These are phyloP conservation scores for Lithophane ornitopus DNA, from an alignment of 2,888 invertebrate species.

Conservation along the genomic window DNA sequence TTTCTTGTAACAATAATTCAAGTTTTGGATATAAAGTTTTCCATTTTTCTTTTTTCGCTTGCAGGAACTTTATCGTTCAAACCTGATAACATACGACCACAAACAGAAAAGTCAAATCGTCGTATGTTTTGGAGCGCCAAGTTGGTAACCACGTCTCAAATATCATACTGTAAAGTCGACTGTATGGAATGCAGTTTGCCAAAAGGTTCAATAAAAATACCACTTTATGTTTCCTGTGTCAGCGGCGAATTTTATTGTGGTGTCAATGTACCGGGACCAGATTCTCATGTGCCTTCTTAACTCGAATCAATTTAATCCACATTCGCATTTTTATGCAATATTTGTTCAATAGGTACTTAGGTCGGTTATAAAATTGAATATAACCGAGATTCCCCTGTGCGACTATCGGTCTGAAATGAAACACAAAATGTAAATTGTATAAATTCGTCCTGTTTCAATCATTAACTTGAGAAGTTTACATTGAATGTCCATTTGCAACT, in stretches of 20 bases:
- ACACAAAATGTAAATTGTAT: conserved; percentile 48
- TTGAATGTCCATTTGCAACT: conserved; percentile 30
- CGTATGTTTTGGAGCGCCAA: conserved; percentile 59
- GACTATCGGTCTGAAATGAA: conserved; percentile 51
- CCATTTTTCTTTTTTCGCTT: conserved; percentile 33
- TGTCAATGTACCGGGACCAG: conserved; percentile 84
- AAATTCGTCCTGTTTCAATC: conserved; percentile 47
- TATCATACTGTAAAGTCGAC: conserved; percentile 73
- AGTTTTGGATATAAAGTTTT: conserved; percentile 17
- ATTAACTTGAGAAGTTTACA: conserved; percentile 41
- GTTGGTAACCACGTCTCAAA: conserved; percentile 69
- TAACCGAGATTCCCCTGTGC: conserved; percentile 51
- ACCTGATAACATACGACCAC: conserved; percentile 49
- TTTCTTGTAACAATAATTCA: conserved; percentile 28
- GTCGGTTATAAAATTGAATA: conserved; percentile 54
- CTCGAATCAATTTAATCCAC: conserved; percentile 79
- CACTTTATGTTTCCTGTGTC: conserved; percentile 88
- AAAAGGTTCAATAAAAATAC: conserved; percentile 87
- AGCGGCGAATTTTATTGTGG: conserved; percentile 85
- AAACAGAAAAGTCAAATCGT: conserved; percentile 46
- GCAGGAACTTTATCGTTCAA: conserved; percentile 17
- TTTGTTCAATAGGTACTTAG: conserved; percentile 60
- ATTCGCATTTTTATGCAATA: conserved; percentile 70
- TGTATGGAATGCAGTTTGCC: conserved; percentile 83
- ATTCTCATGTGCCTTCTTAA: conserved; percentile 76